Base-by-base conservation (phyloP, 1,140 invertebrate species). In the Triops longicaudatus region DNA sequence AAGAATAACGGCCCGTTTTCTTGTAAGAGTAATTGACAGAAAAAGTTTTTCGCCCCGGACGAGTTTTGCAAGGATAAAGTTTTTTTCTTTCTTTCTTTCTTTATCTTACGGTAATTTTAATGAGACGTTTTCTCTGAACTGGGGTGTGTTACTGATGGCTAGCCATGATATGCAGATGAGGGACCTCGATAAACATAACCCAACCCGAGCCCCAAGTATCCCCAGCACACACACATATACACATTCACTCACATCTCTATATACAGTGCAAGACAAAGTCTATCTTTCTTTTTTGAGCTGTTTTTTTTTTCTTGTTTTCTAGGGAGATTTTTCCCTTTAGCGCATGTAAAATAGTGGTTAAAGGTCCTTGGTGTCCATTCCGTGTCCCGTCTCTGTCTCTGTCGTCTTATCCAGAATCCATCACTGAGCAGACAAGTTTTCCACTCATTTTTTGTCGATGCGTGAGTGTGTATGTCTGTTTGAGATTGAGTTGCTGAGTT, bases 41-140 rank as follows among this genome's bases (percentile, higher is more conserved):
- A 63, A 63, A 63, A 63, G n/a, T 22, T 63, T 63, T 14, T 6
- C 6, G 50, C 50, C 31, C 31, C 7, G 44, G 22, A 22, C 44
- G 50, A 63, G 50, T 63, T 37, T 37, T 63, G 50, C 17, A 63
- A 63, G 50, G 50, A 63, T 63, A 63, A 5, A 63, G 50, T n/a
- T 17, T 63, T 44, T 63, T 63, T 63, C 31, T 37, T 37, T 37
- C 31, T 37, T 37, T 37, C 31, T 37, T 37, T 37, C 31, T 63
- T 22, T 63, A 63, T 63, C 50, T 63, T 22, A 63, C 50, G 50
- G 50, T 63, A 63, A 63, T 63, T 63, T 63, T 63, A 63, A 63
- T 63, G 50, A 63, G 50, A 63, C 50, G 50, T 63, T 63, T 63
- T 63, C 50, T 63, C 50, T 63, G 50, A 63, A 63, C 50, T 63